These are phyloP conservation scores for Ectropis grisescens DNA, from an alignment of 1,140 invertebrate genomes.

Conservation along the genomic window DNA sequence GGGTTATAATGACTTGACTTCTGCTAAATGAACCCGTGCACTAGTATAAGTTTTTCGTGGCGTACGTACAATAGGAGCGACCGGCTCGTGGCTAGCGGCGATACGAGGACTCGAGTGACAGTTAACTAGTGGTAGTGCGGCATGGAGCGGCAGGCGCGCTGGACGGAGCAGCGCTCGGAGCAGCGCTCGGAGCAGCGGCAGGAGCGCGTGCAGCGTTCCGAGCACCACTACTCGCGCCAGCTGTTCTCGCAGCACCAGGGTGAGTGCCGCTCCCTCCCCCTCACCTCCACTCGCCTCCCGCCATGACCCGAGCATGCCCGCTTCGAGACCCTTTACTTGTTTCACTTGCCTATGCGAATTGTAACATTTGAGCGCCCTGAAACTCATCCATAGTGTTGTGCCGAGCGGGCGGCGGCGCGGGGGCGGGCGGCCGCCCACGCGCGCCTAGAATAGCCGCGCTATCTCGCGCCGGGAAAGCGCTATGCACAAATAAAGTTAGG, in stretches of 20 bases:
- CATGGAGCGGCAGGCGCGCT: conserved; percentile 59
- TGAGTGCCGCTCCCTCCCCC: conserved; percentile 55
- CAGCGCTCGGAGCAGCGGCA: conserved; percentile 74
- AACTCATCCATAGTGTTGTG: no score
- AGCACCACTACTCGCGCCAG: conserved; percentile 82
- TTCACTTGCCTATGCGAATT: no score
- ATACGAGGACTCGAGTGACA: conserved; percentile 61
- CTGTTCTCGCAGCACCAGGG: conserved; percentile 84
- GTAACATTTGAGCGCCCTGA: no score
- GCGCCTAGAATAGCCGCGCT: conserved; percentile 54
- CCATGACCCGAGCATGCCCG: no score
- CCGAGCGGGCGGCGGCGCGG: conserved; percentile 1
- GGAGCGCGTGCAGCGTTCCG: conserved; percentile 75
- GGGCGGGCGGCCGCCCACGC: conserved; percentile 30
- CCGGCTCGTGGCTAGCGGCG: no score
- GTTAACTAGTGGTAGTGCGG: conserved; percentile 74
- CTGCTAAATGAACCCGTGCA: conserved; percentile 79
- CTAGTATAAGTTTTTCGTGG: conserved; percentile 64
- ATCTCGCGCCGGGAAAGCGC: conserved; percentile 49
- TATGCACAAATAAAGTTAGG: conserved; percentile 56
- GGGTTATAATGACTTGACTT: conserved; percentile 88
- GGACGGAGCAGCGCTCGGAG: conserved; percentile 73
- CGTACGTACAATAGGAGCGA: conserved; percentile 42
- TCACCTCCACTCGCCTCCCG: conserved; percentile 2
- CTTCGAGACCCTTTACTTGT: no score